These are phyloP conservation scores for Spizaetus ornatus DNA, from an alignment of 2,113 vertebrate genomes.

Conservation along the genomic window DNA sequence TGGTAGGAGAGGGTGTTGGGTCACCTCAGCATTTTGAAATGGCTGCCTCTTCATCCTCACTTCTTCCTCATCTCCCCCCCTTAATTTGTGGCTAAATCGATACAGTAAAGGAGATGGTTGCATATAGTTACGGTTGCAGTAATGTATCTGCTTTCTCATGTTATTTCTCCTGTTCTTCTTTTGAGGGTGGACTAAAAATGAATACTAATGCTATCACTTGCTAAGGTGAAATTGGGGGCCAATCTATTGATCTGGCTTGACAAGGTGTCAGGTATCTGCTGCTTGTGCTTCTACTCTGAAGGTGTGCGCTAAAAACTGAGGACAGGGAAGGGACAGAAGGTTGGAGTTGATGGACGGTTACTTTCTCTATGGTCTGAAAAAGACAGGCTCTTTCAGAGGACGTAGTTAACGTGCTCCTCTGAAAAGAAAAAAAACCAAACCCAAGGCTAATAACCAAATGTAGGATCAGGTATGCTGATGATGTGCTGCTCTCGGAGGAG, in stretches of 20 bases:
- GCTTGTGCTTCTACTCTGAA: not conserved
- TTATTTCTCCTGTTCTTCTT: not conserved
- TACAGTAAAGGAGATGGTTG: not conserved
- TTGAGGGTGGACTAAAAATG: not conserved
- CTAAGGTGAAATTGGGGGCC: not conserved
- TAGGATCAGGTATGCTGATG: not conserved
- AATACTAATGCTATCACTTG: not conserved
- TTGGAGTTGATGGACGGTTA: accelerated
- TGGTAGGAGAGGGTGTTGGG: not conserved
- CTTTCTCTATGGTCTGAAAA: not conserved
- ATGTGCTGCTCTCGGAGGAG: not conserved
- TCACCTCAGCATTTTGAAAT: not conserved
- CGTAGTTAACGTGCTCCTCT: not conserved
- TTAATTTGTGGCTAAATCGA: not conserved
- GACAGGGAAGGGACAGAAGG: not conserved
- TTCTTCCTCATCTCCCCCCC: not conserved
- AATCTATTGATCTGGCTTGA: not conserved
- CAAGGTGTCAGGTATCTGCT: not conserved
- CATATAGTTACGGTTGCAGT: not conserved
- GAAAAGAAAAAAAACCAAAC: not conserved
- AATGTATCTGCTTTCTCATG: not conserved
- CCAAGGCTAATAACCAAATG: not conserved
- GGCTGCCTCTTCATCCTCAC: constrained; percentile 17
- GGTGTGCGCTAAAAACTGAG: not conserved
- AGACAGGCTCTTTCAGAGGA: not conserved